phyloP scores from a whole-genome alignment of 1,140 invertebrate species.

The Thrips palmi region DNA sequence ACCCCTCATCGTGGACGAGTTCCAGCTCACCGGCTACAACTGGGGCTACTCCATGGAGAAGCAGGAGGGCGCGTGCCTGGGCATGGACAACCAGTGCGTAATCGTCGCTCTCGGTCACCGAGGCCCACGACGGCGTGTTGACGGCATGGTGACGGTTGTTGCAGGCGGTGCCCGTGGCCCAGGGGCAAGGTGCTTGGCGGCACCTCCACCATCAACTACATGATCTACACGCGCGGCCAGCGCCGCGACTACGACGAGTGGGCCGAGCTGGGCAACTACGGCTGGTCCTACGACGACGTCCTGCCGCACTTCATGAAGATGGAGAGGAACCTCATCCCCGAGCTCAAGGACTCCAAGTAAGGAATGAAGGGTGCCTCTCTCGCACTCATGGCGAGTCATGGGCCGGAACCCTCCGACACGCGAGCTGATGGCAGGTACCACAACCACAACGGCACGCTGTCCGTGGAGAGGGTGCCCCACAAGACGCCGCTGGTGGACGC shows the following conservation, averaged over 20 bases:
- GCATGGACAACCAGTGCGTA: constrained; percentile 22
- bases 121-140: constrained; percentile 30
- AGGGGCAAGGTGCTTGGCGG: constrained; percentile 35
- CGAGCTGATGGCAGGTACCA: too few relatives aligned
- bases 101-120: constrained; percentile 27
- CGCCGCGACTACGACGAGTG: constrained; percentile 49
- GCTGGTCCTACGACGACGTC: constrained; percentile 72
- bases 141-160: too few relatives aligned
- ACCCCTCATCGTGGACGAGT: constrained; percentile 6
- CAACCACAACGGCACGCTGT: constrained; percentile 31
- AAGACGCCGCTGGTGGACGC: constrained; percentile 25
- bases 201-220: constrained; percentile 60
- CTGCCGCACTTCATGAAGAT: constrained; percentile 68
- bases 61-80: constrained; percentile 37
- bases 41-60: constrained; percentile 44
- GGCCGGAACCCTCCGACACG: too few relatives aligned
- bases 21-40: constrained; percentile 16
- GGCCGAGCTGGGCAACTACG: constrained; percentile 54
- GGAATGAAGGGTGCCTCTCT: neutral
- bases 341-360: constrained; percentile 29
- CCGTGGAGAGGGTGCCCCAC: constrained; percentile 9
- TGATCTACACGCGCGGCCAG: constrained; percentile 58
- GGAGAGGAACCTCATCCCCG: constrained; percentile 34
- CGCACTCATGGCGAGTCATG: too few relatives aligned
- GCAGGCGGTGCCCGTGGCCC: constrained; percentile 14